Evolutionary conservation across 2,888 invertebrate genomes (phyloP).

Genomic region (Ormyrus nitidulus): DNA sequence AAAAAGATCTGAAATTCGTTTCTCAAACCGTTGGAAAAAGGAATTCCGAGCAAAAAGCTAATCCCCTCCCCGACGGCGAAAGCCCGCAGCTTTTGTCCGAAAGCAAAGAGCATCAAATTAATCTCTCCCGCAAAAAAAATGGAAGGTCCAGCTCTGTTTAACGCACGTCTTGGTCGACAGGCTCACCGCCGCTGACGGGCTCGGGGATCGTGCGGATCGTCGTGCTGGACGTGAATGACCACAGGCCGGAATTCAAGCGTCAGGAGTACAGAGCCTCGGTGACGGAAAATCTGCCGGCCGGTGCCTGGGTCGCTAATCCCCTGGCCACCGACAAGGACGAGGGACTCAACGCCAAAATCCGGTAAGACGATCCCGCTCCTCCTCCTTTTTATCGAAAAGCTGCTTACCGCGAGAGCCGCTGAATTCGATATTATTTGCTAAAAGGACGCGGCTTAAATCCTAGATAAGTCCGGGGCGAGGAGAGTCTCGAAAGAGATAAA

Average conservation of each 20-base stretch:
- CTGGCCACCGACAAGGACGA: conserved; percentile 88
- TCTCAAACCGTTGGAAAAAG: no score
- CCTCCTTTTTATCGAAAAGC: background rate
- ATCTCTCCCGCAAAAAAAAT: no score
- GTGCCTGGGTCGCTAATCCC: conserved; percentile 86
- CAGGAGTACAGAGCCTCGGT: conserved; percentile 88
- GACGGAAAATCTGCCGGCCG: conserved; percentile 88
- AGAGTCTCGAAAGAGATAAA: background rate
- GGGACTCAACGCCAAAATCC: conserved; percentile 90
- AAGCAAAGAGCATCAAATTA: no score
- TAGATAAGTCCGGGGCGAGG: background rate
- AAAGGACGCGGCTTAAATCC: background rate
- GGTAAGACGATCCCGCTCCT: conserved; percentile 73
- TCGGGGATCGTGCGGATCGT: conserved; percentile 92
- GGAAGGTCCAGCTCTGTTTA: no score
- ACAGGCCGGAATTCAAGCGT: conserved; percentile 90
- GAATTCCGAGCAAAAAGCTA: no score
- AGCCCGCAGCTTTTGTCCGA: background rate
- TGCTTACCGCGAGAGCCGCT: background rate
- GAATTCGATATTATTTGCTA: background rate
- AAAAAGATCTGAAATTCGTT: no score
- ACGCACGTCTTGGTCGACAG: conserved; percentile 75
- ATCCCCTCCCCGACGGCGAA: background rate
- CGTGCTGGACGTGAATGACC: conserved; percentile 96
- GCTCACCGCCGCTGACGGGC: conserved; percentile 93